Evolutionary conservation across 2,797 vertebrate genomes (phyloP), one percentile per base, ranked within the genome.

Genomic region (Lepidocolaptes lacrymiger): DNA sequence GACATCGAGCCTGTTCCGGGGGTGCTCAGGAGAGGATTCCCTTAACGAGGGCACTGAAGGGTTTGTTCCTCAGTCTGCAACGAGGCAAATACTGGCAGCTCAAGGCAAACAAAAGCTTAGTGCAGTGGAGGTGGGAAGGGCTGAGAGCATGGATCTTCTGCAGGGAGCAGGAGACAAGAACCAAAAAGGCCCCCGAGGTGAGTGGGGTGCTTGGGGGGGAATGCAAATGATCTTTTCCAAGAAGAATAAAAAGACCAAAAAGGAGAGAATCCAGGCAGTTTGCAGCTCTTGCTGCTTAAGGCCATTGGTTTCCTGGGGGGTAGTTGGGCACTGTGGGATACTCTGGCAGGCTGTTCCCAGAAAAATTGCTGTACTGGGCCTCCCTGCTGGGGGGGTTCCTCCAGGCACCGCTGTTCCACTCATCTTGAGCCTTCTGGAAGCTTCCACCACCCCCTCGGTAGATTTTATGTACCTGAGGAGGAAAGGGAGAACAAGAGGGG

Each of bases 321-420:
- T 99, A 99, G 96, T 95, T 99, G 58, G 99, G 99, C 85, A 99
- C 99, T 1, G 98, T 98, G 5, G 99, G 99, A 79, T 99, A 99
- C 93, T 99, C 98, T 1, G 99, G 99, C 85, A 99, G 97, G 94
- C 97, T 98, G 85, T 96, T 98, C 82, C 99, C 98, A 6, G 98
- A 97, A 17, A 99, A 97, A 34, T 98, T 98, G 74, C 97, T 99
- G 89, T 98, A 99, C 59, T 98, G 98, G 3, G 98, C 98, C 73
- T 99, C 98, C 74, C 98, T 98, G 51, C 98, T 98, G 0, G 99
- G 97, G 0, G 99, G 98, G 15, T 97, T 98, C 94, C 98, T 98
- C 99, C 99, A 99, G 3, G 96, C 1, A 0, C 99, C 99, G 0
- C 97, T 97, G 95, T 96, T 98, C 99, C 99, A 99, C 96, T 99